Evolutionary conservation across 2,113 vertebrate genomes (phyloP).

Genomic region (Bos indicus): DNA sequence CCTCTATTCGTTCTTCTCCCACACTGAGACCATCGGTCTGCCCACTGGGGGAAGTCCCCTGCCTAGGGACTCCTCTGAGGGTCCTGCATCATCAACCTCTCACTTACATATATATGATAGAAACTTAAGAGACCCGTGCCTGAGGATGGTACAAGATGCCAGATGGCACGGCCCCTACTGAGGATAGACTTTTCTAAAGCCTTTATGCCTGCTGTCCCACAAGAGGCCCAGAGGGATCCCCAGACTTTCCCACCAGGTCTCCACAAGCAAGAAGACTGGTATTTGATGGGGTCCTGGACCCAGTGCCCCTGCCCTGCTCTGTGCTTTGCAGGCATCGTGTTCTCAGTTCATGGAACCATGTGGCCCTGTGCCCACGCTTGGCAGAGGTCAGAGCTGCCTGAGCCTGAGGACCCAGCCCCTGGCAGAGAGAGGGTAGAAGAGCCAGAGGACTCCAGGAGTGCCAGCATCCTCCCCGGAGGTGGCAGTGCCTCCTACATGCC

Average conservation of each 20-base stretch:
- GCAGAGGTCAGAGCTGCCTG: not conserved
- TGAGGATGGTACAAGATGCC: not conserved
- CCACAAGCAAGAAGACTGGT: not conserved
- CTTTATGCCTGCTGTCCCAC: fast-evolving
- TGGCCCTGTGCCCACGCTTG: not conserved
- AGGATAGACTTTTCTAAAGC: not conserved
- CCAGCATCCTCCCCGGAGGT: no score
- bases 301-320: not conserved
- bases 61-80: no score
- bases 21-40: no score
- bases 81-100: not conserved
- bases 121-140: not conserved
- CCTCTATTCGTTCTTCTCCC: not conserved
- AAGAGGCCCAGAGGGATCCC: not conserved
- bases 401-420: not conserved
- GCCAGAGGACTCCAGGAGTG: not conserved
- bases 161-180: fast-evolving
- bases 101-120: not conserved
- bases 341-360: not conserved
- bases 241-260: not conserved
- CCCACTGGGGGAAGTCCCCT: not conserved
- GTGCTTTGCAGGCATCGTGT: not conserved
- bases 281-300: not conserved
- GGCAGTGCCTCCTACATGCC: not conserved
- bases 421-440: not conserved